Conservation (phyloP, 53 echinoderm and acorn worm genomes). For the Henricia sp. region DNA sequence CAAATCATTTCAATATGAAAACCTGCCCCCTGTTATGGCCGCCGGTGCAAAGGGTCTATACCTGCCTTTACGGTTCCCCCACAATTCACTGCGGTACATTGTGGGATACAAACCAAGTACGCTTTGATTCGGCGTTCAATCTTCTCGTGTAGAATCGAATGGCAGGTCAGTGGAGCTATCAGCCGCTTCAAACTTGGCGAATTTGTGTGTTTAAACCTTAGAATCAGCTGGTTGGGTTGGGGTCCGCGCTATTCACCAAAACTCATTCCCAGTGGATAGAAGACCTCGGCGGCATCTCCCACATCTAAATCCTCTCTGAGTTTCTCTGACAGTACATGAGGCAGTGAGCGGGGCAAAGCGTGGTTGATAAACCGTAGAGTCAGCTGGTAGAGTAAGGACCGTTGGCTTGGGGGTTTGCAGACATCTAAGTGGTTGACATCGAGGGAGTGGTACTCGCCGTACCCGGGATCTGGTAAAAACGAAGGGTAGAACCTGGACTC, state of each 20-base stretch:
- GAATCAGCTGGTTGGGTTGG: not conserved
- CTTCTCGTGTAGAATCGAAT: too few relatives aligned
- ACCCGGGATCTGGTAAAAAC: slow-evolving; percentile 82
- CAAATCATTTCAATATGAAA: too few relatives aligned
- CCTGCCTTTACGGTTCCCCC: too few relatives aligned
- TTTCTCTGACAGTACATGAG: slow-evolving; percentile 72
- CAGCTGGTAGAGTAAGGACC: slow-evolving; percentile 83
- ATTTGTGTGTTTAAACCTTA: too few relatives aligned
- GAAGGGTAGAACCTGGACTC: too few relatives aligned
- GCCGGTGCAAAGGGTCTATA: too few relatives aligned
- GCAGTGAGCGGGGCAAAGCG: slow-evolving; percentile 69
- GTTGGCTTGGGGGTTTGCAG: slow-evolving; percentile 79
- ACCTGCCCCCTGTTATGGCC: too few relatives aligned
- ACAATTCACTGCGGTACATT: too few relatives aligned
- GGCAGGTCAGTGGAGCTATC: too few relatives aligned
- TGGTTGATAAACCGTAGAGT: slow-evolving; percentile 73
- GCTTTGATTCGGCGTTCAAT: too few relatives aligned
- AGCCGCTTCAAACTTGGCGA: too few relatives aligned
- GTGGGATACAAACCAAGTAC: too few relatives aligned
- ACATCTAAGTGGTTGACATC: slow-evolving; percentile 85
- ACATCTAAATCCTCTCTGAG: slow-evolving; percentile 70
- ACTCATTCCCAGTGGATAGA: slow-evolving; percentile 79
- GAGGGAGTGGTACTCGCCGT: slow-evolving; percentile 83
- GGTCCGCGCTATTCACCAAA: slow-evolving; percentile 66
- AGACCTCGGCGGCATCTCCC: slow-evolving; percentile 76